A percentile compares a stretch with the other conserved stretches of the same genome.
phyloP scores from a whole-genome alignment of 2,113 vertebrate species.

The Sminthopsis crassicaudata region DNA sequence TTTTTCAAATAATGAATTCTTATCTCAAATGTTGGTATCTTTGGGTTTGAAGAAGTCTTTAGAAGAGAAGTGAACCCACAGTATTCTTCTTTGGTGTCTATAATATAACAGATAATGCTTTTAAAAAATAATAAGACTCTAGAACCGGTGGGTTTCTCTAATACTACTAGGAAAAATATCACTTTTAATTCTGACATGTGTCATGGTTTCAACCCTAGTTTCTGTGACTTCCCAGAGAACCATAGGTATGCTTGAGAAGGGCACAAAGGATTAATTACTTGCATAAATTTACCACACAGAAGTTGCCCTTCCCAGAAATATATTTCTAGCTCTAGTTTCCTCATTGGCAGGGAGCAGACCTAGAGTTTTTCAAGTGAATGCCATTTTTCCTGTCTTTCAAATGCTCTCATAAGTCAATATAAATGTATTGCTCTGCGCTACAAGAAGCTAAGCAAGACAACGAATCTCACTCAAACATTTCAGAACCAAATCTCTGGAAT shows the following conservation, averaged over 20 bases:
- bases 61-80: background rate
- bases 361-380: constrained; percentile 41
- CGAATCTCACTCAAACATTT: background rate
- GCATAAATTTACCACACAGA: background rate
- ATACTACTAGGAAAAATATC: background rate
- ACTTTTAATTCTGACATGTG: background rate
- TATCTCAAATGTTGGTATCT: no score
- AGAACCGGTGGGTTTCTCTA: background rate
- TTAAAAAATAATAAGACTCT: background rate
- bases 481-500: constrained; percentile 36
- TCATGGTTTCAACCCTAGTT: background rate
- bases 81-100: background rate
- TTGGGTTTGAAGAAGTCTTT: background rate
- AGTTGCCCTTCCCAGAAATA: constrained; percentile 10
- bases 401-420: constrained; percentile 36
- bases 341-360: constrained; percentile 1
- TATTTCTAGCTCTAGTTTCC: constrained; percentile 35
- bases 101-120: background rate
- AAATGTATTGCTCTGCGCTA: constrained; percentile 29
- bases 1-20: no score
- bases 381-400: constrained; percentile 17
- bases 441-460: constrained; percentile 32
- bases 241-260: background rate
- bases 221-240: background rate
- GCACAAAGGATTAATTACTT: background rate